Base-by-base conservation (phyloP, 2,888 invertebrate species). In the Imbricaverruca yamaguchii region DNA sequence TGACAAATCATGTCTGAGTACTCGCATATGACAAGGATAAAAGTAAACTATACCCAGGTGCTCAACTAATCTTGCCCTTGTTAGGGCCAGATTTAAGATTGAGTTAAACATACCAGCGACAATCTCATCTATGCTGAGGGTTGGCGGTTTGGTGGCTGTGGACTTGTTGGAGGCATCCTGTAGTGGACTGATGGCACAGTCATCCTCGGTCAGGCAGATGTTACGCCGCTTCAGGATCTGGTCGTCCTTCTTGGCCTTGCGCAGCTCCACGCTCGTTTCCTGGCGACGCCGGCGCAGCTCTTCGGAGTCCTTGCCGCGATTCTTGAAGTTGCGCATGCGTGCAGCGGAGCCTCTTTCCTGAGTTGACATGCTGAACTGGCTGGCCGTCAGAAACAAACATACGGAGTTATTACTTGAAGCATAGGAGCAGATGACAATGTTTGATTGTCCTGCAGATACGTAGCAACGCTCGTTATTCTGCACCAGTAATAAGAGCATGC, bases 161-260 rank as follows among this genome's bases (percentile, higher is more conserved):
- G 81, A 53, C 23, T 80, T 57, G 23, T 57, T 74, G 74, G 74
- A 15, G 2, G 59, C 25, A 83, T 88, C 89, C 84, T 88, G 88
- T 82, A 88, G 85, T 65, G 87, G 86, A 74, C 86, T 85, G n/a
- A 86, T 84, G 82, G 86, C 85, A 80, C 87, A 88, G 80, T 88
- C 87, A 83, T 86, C 87, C 80, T 86, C 86, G 77, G 88, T 87
- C 65, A 89, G 84, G 74, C 87, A 87, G 8, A 97, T 96, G 91
- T 97, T 97, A 85, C 97, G 90, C 82, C 96, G 90, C 88, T 97
- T 97, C 84, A 94, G 95, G 65, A 97, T 89, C 87, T 97, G 97
- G 87, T 96, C 95, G 87, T 98, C 98, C 83, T 97, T 89, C 88
- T 97, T 97, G 86, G 96, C 96, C 90, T 98, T 98, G 81, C 98